phyloP scores from a whole-genome alignment of 2,888 invertebrate genomes.

The Hydraecia micacea region DNA sequence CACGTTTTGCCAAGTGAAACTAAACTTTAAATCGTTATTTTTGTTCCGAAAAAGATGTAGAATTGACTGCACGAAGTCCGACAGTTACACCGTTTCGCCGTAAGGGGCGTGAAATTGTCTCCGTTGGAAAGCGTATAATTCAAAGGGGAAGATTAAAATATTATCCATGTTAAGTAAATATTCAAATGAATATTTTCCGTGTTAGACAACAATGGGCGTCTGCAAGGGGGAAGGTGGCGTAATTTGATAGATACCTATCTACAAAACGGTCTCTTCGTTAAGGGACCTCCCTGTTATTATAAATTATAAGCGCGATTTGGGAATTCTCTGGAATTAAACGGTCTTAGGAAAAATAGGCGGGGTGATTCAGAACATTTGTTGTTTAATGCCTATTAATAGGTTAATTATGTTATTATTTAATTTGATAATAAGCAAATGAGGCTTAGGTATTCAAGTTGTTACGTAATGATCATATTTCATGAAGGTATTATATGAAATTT shows the following conservation, averaged over 20 bases:
- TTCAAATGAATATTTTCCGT: slow-evolving; percentile 91
- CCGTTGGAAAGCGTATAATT: slow-evolving; percentile 90
- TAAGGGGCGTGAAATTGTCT: slow-evolving; percentile 89
- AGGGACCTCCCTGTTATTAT: slow-evolving; percentile 88
- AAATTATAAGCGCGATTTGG: slow-evolving; percentile 89
- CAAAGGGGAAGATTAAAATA: slow-evolving; percentile 91
- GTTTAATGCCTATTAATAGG: slow-evolving; percentile 43
- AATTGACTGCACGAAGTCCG: slow-evolving; percentile 75
- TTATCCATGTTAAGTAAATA: slow-evolving; percentile 91
- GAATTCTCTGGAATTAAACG: slow-evolving; percentile 86
- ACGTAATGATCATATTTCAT: background rate
- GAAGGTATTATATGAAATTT: too few species aligned
- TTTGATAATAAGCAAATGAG: background rate
- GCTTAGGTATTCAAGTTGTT: background rate
- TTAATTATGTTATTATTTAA: slow-evolving; percentile 27
- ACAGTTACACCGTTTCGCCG: slow-evolving; percentile 80
- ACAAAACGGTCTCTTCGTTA: slow-evolving; percentile 89
- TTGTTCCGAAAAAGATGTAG: slow-evolving; percentile 66
- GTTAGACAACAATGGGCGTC: slow-evolving; percentile 89
- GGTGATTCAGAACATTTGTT: slow-evolving; percentile 67
- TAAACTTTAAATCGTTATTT: slow-evolving; percentile 71
- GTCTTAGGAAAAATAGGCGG: slow-evolving; percentile 79
- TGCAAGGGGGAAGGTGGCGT: slow-evolving; percentile 85
- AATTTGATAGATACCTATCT: slow-evolving; percentile 90
- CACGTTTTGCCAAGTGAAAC: slow-evolving; percentile 74